A percentile compares a stretch with the other conserved stretches of the same genome.
Conservation (phyloP, 2,113 vertebrate genomes). For the Anhinga rufa region DNA sequence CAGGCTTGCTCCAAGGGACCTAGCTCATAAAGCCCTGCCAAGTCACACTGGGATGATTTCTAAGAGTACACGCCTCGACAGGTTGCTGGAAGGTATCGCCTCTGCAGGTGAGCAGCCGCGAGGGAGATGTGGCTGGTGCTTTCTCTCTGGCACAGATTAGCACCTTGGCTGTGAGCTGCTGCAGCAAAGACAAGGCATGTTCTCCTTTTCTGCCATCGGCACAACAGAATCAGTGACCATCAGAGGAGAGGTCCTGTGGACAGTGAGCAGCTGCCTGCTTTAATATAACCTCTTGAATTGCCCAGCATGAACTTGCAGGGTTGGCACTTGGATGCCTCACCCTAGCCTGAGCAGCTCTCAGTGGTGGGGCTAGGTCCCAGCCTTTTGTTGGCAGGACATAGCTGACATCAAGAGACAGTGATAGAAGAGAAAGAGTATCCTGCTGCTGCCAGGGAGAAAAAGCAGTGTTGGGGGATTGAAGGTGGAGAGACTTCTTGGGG, state of each 20-base stretch:
- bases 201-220: background rate
- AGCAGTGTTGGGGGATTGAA: background rate
- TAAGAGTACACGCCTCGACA: fast-evolving
- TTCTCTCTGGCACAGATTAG: background rate
- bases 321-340: background rate
- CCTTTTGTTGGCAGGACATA: background rate
- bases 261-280: background rate
- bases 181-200: background rate
- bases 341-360: background rate
- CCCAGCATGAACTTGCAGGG: background rate
- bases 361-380: background rate
- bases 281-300: background rate
- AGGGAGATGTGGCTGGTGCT: background rate
- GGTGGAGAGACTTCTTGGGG: background rate
- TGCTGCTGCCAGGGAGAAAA: background rate
- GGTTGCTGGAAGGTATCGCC: background rate
- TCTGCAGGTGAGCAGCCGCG: background rate
- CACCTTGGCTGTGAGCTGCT: background rate
- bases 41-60: background rate
- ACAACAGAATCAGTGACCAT: background rate
- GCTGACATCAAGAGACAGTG: background rate
- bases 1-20: background rate
- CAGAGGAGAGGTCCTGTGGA: background rate
- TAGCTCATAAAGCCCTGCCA: background rate
- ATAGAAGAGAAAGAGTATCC: background rate